Evolutionary conservation across 2,888 invertebrate genomes (phyloP).

Genomic region (Drosophila melanocephala): DNA sequence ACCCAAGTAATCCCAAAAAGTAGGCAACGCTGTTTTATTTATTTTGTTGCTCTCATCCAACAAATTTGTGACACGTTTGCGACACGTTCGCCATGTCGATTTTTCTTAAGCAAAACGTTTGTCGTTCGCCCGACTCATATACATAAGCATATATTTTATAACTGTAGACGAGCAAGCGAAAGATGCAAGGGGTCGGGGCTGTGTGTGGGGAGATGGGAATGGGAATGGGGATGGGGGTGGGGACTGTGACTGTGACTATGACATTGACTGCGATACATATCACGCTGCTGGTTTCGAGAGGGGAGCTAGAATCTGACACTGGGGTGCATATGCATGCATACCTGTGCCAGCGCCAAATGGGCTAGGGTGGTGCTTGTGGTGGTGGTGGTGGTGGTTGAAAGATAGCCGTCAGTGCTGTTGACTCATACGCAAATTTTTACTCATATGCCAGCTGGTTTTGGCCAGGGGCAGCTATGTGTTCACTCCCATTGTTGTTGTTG

Average conservation of each 20-base stretch:
- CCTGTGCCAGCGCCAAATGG: slow-evolving; percentile 47
- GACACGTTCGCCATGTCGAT: slow-evolving; percentile 77
- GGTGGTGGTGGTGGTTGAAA: slow-evolving; percentile 60
- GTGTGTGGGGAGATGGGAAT: neutral
- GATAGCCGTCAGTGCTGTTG: slow-evolving; percentile 68
- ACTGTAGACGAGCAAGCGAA: slow-evolving; percentile 50
- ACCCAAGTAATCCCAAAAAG: slow-evolving; percentile 54
- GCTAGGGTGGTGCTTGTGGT: slow-evolving; percentile 23
- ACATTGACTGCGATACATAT: slow-evolving; percentile 50
- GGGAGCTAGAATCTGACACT: slow-evolving; percentile 16
- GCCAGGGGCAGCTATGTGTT: slow-evolving; percentile 17
- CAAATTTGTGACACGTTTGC: slow-evolving; percentile 78
- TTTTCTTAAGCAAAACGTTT: slow-evolving; percentile 75
- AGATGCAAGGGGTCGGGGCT: neutral
- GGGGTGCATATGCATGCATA: slow-evolving; percentile 58
- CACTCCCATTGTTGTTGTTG: slow-evolving; percentile 26
- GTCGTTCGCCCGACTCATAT: slow-evolving; percentile 51
- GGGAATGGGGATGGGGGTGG: neutral
- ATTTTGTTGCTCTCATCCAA: slow-evolving; percentile 20
- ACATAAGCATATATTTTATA: slow-evolving; percentile 68
- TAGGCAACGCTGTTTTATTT: slow-evolving; percentile 51
- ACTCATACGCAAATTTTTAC: slow-evolving; percentile 79
- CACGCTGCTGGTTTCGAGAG: slow-evolving; percentile 25
- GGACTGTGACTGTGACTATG: neutral
- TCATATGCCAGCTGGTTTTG: slow-evolving; percentile 58